Conservation (phyloP, 2,113 vertebrate species). For the Pelodiscus sinensis region DNA sequence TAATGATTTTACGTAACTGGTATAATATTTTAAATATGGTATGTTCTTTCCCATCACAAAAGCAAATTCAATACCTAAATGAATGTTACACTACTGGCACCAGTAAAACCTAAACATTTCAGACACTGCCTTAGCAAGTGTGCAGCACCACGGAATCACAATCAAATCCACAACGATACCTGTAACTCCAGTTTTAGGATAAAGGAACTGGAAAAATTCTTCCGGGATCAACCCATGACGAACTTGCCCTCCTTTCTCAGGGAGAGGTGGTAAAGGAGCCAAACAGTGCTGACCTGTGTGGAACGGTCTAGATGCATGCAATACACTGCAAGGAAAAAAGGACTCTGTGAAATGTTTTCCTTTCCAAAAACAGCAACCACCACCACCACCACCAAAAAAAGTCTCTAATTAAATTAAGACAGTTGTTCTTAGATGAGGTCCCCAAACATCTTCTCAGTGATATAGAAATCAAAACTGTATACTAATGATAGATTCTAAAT, state of each 20-base stretch:
- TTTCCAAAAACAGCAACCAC: fast-evolving
- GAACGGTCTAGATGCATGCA: constrained; percentile 83
- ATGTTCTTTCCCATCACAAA: not conserved
- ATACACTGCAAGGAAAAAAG: constrained; percentile 64
- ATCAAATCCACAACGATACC: constrained; percentile 47
- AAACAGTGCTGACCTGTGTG: constrained; percentile 83
- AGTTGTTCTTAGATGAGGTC: fast-evolving
- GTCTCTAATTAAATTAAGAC: no score
- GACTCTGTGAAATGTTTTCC: fast-evolving
- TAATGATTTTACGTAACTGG: no score
- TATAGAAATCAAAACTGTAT: fast-evolving
- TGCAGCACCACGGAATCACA: fast-evolving
- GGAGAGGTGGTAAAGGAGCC: constrained; percentile 90
- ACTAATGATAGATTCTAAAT: no score
- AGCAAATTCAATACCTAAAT: not conserved
- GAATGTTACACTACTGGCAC: not conserved
- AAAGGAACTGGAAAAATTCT: constrained; percentile 94
- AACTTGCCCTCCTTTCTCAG: constrained; percentile 92
- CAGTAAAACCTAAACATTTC: not conserved
- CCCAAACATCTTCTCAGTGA: fast-evolving
- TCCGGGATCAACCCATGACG: constrained; percentile 93
- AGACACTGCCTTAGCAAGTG: fast-evolving
- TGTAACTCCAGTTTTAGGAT: constrained; percentile 98
- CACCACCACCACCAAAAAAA: no score
- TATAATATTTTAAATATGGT: not conserved